A percentile compares a stretch with the other conserved stretches of the same genome.
Evolutionary conservation across 2,113 vertebrate genomes (phyloP).

Genomic region (Hemichromis elongatus): DNA sequence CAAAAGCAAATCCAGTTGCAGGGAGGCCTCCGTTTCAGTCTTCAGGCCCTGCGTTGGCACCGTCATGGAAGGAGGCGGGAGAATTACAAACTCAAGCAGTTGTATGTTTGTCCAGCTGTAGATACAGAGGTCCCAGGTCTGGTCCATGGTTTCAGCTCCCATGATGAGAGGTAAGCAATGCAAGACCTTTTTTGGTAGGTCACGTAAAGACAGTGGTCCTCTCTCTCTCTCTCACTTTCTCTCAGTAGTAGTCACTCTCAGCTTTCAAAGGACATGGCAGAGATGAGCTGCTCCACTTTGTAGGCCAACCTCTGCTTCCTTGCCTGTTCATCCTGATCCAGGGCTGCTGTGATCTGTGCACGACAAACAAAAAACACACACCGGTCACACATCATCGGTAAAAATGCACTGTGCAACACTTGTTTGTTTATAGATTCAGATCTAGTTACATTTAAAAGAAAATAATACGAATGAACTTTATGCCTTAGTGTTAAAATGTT

Average conservation of each 20-base stretch:
- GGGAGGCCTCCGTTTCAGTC: conserved; percentile 3
- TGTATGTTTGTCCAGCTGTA: conserved; percentile 17
- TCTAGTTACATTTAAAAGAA: neutral
- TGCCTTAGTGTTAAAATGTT: neutral
- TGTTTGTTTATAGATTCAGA: neutral
- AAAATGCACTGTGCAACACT: fast-evolving
- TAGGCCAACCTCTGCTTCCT: conserved; percentile 89
- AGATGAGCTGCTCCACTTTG: conserved; percentile 95
- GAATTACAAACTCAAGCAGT: conserved; percentile 40
- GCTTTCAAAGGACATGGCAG: conserved; percentile 95
- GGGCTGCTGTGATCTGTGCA: conserved; percentile 85
- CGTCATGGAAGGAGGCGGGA: conserved; percentile 17
- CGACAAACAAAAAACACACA: neutral
- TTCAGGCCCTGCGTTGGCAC: conserved; percentile 1
- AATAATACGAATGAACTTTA: neutral
- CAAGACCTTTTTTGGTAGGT: conserved; percentile 12
- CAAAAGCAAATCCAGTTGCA: conserved; percentile 3
- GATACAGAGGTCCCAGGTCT: conserved; percentile 24
- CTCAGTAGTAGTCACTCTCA: conserved; percentile 70
- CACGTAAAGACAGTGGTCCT: conserved; percentile 12
- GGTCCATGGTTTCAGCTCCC: conserved; percentile 32
- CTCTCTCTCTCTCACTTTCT: neutral
- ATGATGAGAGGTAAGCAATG: conserved; percentile 51
- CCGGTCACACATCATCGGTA: neutral
- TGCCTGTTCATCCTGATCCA: conserved; percentile 95